Evolutionary conservation across 2,888 invertebrate species (phyloP).

Genomic region (Pammene aurita): DNA sequence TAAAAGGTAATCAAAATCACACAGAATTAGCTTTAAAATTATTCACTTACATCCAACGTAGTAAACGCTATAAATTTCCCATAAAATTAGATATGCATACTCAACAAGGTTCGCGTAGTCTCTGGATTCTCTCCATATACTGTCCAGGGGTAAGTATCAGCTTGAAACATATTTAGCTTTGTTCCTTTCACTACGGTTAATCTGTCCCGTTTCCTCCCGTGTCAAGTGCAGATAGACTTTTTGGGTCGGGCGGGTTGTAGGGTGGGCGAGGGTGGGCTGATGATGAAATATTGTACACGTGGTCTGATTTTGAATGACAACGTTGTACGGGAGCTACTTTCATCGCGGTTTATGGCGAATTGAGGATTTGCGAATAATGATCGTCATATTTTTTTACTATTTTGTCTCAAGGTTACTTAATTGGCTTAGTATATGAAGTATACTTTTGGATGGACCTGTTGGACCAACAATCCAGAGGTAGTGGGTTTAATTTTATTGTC

Average conservation of each 20-base stretch:
- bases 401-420: constrained; percentile 30
- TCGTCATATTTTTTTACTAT: constrained; percentile 60
- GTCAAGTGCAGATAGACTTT: constrained; percentile 84
- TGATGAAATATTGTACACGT: constrained; percentile 89
- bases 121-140: constrained; percentile 63
- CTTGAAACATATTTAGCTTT: constrained; percentile 83
- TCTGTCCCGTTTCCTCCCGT: constrained; percentile 83
- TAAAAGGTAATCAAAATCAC: constrained; percentile 25
- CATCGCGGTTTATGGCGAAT: constrained; percentile 74
- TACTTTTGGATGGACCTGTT: too few species aligned
- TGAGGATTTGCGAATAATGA: constrained; percentile 71
- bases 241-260: constrained; percentile 70
- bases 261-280: constrained; percentile 68
- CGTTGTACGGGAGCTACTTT: constrained; percentile 75
- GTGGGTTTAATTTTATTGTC: too few species aligned
- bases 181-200: constrained; percentile 83
- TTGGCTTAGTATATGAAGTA: too few species aligned
- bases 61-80: constrained; percentile 29
- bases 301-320: constrained; percentile 89
- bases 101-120: constrained; percentile 42
- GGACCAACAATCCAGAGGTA: too few species aligned
- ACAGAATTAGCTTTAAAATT: constrained; percentile 27
- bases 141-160: constrained; percentile 75
- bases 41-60: constrained; percentile 22
- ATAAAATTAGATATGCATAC: constrained; percentile 39